A percentile compares a stretch with the other conserved stretches of the same genome.
These are phyloP conservation scores for Halocynthia aurantium DNA, from an alignment of 23 tunicate genomes.

Conservation along the genomic window DNA sequence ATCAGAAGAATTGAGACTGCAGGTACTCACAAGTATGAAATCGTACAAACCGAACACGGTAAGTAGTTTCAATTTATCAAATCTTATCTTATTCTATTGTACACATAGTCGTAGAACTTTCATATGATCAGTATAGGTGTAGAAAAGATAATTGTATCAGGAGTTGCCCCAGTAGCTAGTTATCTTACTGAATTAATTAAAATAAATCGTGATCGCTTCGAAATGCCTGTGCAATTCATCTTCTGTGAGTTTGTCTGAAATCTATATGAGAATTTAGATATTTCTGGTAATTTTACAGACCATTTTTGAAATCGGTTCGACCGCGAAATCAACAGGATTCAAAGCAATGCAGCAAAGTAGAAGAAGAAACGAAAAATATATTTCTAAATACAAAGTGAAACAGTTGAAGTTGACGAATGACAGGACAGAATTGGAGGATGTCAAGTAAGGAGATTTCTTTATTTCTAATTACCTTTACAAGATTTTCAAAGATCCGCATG, in stretches of 20 bases:
- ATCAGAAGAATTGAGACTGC: conserved; percentile 42
- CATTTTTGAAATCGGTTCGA: conserved; percentile 87
- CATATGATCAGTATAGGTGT: too few relatives aligned
- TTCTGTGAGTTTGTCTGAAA: not conserved
- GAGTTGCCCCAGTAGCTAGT: too few relatives aligned
- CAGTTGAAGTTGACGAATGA: too few relatives aligned
- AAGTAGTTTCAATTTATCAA: conserved; percentile 3
- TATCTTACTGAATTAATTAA: not conserved
- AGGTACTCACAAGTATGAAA: conserved; percentile 36
- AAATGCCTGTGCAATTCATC: too few relatives aligned
- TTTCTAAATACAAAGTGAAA: conserved; percentile 25
- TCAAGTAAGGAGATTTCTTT: too few relatives aligned
- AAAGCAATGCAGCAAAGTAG: conserved; percentile 52
- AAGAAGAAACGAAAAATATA: conserved; percentile 47
- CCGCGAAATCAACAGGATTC: conserved; percentile 45
- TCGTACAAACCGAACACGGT: conserved; percentile 70
- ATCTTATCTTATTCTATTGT: too few relatives aligned
- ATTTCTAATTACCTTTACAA: too few relatives aligned
- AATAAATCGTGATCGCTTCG: too few relatives aligned
- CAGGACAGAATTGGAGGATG: too few relatives aligned
- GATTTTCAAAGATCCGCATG: too few relatives aligned
- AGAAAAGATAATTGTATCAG: too few relatives aligned
- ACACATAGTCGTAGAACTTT: too few relatives aligned
- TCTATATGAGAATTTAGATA: not conserved
- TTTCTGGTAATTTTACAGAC: conserved; percentile 38